These are phyloP conservation scores for Drosophila rubida DNA, from an alignment of 2,888 invertebrate species.

Conservation along the genomic window DNA sequence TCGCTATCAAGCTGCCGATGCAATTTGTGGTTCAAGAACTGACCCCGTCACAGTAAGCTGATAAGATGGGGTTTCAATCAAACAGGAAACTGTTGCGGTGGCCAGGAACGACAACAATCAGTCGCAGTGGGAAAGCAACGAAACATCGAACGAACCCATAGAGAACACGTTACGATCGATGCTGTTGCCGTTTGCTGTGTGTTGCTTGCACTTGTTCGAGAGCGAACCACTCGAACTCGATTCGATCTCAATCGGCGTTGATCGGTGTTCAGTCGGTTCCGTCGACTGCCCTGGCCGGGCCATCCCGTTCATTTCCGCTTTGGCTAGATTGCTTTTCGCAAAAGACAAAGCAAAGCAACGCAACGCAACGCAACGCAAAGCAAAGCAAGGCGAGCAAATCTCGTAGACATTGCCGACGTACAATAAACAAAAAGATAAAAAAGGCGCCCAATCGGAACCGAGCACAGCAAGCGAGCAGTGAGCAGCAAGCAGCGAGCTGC, in stretches of 20 bases:
- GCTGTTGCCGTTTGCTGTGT: no score
- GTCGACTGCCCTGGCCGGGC: conserved; percentile 7
- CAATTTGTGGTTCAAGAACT: conserved; percentile 21
- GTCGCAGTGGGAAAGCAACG: conserved; percentile 5
- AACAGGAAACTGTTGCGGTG: conserved; percentile 61
- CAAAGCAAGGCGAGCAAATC: conserved; percentile 26
- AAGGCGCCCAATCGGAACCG: conserved; percentile 76
- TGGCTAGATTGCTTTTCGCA: conserved; percentile 55
- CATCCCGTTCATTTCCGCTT: conserved; percentile 74
- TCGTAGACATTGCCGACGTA: conserved; percentile 32
- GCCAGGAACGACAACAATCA: conserved; percentile 3
- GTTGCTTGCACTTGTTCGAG: conserved; percentile 67
- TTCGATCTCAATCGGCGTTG: conserved; percentile 36
- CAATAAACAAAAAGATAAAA: conserved; percentile 48
- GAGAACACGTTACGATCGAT: conserved; percentile 57
- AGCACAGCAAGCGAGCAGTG: conserved; percentile 7
- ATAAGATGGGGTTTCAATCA: conserved; percentile 51
- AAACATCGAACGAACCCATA: conserved; percentile 50
- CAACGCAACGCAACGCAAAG: no score
- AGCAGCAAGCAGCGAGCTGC: no score
- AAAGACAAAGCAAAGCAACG: conserved; percentile 17
- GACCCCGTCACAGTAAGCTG: conserved; percentile 46
- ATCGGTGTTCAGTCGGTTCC: conserved; percentile 16
- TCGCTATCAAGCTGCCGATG: conserved; percentile 4
- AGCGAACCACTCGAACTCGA: conserved; percentile 57